Evolutionary conservation across 1,140 invertebrate genomes (phyloP).

Genomic region (Dinoponera quadriceps): DNA sequence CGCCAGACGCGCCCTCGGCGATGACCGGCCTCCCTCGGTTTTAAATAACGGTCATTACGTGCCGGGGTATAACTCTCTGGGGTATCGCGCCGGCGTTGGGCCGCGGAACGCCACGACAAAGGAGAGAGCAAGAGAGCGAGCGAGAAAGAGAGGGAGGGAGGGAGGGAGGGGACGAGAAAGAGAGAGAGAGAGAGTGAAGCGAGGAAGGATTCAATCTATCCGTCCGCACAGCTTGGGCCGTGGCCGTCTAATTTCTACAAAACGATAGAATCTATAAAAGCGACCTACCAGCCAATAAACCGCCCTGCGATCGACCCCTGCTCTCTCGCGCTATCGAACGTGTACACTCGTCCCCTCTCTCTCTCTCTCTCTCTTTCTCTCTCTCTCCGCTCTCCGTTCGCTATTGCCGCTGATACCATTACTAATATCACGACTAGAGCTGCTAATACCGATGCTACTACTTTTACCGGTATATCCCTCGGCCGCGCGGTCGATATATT

Average conservation of each 20-base stretch:
- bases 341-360: background rate
- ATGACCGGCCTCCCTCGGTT: slow-evolving; percentile 51
- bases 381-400: background rate
- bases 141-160: slow-evolving; percentile 16
- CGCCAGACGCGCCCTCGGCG: slow-evolving; percentile 43
- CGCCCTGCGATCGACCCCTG: background rate
- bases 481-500: background rate
- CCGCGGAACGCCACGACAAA: slow-evolving; percentile 37
- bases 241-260: slow-evolving; percentile 54
- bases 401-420: slow-evolving; percentile 13
- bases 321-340: background rate
- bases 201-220: slow-evolving; percentile 52
- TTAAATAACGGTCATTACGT: slow-evolving; percentile 73
- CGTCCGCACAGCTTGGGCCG: background rate
- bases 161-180: background rate
- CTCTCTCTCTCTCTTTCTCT: background rate
- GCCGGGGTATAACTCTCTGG: slow-evolving; percentile 41
- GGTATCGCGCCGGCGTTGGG: slow-evolving; percentile 26
- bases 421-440: slow-evolving; percentile 15
- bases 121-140: background rate
- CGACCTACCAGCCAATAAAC: slow-evolving; percentile 28
- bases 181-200: slow-evolving; percentile 40
- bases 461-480: background rate
- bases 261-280: slow-evolving; percentile 46
- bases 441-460: slow-evolving; percentile 8